Evolutionary conservation across 2,113 vertebrate genomes (phyloP).

Genomic region (Colistium nudipinnis): DNA sequence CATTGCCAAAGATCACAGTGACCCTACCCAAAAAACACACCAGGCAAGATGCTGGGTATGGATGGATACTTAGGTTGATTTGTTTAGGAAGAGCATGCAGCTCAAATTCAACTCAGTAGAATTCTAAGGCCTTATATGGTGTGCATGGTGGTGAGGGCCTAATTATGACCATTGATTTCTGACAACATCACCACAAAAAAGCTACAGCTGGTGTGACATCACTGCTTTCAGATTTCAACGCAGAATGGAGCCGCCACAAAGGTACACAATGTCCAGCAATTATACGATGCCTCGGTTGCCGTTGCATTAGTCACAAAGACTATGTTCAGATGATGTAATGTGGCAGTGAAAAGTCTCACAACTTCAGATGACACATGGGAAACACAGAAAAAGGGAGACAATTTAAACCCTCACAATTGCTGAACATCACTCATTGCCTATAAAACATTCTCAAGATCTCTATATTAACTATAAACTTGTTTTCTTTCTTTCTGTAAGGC

Average conservation of each 20-base stretch:
- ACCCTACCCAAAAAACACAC: not conserved
- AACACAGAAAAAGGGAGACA: not conserved
- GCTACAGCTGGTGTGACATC: conserved; percentile 19
- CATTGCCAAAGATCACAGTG: not conserved
- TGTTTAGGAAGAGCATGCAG: not conserved
- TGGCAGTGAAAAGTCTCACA: conserved; percentile 14
- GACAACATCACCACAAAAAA: conserved; percentile 14
- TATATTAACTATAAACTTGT: not conserved
- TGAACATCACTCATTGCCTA: not conserved
- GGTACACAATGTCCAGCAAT: conserved; percentile 44
- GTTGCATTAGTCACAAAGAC: conserved; percentile 52
- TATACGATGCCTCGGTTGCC: conserved; percentile 34
- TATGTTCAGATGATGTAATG: conserved; percentile 49
- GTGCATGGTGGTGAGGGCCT: not conserved
- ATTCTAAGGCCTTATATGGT: not conserved
- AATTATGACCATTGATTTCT: not conserved
- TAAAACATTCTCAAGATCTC: not conserved
- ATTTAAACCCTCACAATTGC: not conserved
- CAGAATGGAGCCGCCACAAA: conserved; percentile 29
- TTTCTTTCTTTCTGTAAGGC: not conserved
- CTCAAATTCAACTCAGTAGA: not conserved
- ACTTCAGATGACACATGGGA: conserved; percentile 6
- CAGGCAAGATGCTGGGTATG: not conserved
- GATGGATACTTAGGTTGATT: not conserved
- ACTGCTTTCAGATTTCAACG: conserved; percentile 23